These are phyloP conservation scores for Hydrolagus colliei DNA, from an alignment of 2,797 vertebrate genomes.

Conservation along the genomic window DNA sequence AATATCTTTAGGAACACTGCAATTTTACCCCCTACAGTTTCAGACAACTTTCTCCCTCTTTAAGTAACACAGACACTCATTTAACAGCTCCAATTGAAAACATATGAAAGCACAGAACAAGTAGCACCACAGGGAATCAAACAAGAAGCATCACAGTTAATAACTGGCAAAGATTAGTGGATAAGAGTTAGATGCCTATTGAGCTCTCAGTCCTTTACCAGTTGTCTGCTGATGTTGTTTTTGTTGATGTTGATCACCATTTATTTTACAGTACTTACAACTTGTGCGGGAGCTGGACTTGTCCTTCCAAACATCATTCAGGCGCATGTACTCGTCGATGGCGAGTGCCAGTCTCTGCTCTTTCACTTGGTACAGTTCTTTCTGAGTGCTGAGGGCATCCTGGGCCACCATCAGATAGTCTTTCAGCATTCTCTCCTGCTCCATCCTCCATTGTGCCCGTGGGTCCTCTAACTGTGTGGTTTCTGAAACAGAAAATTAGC, in stretches of 20 bases:
- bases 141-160: too few relatives aligned
- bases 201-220: neutral
- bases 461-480: constrained; percentile 75
- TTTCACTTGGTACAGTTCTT: constrained; percentile 71
- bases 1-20: too few relatives aligned
- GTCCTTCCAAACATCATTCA: constrained; percentile 70
- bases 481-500: constrained; percentile 49
- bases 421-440: constrained; percentile 74
- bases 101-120: too few relatives aligned
- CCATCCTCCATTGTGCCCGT: constrained; percentile 66
- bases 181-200: too few relatives aligned
- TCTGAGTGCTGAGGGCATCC: constrained; percentile 67
- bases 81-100: too few relatives aligned
- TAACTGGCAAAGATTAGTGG: too few relatives aligned
- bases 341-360: constrained; percentile 69
- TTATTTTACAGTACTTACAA: constrained; percentile 53
- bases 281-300: constrained; percentile 69
- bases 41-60: too few relatives aligned
- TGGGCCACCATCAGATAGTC: constrained; percentile 69
- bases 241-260: too few relatives aligned
- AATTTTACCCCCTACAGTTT: too few relatives aligned
- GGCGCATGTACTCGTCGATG: constrained; percentile 63
- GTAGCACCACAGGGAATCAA: too few relatives aligned
- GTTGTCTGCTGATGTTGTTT: neutral
- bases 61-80: too few relatives aligned